Evolutionary conservation across 2,797 vertebrate genomes (phyloP), one percentile per base, ranked within the genome.

Genomic region (Cossypha niveicapilla): DNA sequence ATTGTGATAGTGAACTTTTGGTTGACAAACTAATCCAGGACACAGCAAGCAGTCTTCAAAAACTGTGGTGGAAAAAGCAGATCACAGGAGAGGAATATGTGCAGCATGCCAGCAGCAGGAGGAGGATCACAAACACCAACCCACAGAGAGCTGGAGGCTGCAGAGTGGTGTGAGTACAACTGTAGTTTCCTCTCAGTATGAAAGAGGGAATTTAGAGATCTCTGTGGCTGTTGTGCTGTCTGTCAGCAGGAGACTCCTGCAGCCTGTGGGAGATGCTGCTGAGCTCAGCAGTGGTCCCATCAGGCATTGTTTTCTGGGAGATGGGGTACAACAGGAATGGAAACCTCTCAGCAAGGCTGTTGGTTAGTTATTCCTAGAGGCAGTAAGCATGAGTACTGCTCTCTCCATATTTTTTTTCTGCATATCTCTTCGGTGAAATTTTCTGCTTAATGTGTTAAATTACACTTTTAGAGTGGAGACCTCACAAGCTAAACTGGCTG

Each of bases 381-480:
- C 18, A 81, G 34, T 0, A 0, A 71, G 13, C 25, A 28, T 0
- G 1, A 75, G 6, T 53, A 84, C 60, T 3, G 0, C 4, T 63
- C 2, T 83, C 13, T 51, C 21, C 22, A 13, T 37, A 7, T 35
- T 32, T 50, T 39, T 50, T 32, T 22, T 7, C 34, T 78, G 9
- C 34, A 45, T 23, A 34, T 34, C 4, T 44, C 27, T 65, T 34
- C 22, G 45, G 54, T 54, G 28, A 78, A 90, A 84, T 91, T 74
- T 67, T 6, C 34, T 65, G 17, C 50, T 68, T 57, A 16, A 15
- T 54, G 3, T 50, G 22, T 24, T 74, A 83, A 57, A 61, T 61
- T 32, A 35, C 5, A 34, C 12, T 42, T 85, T 42, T 32, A 34
- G 37, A 18, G 34, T 24, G 37, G 32, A 67, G 39, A 72, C 16